These are phyloP conservation scores for Geophilus truncorum DNA, from an alignment of 2,888 invertebrate species.

Conservation along the genomic window DNA sequence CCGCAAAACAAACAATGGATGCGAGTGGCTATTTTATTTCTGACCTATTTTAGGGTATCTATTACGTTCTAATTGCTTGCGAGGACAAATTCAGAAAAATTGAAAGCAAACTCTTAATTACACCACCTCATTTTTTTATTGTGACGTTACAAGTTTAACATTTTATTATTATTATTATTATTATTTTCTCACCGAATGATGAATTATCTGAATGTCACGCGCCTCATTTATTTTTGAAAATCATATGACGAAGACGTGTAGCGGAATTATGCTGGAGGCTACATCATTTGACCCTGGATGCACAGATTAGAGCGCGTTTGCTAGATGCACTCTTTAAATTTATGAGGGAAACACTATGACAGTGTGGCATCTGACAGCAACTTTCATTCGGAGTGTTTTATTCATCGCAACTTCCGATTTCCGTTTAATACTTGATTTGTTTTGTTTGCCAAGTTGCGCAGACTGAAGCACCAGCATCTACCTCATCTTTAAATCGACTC, in stretches of 20 bases:
- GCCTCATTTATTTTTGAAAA: slow-evolving; percentile 8
- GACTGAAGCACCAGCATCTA: background rate
- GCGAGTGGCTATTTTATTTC: background rate
- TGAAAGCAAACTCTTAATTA: background rate
- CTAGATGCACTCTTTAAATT: background rate
- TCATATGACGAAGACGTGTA: background rate
- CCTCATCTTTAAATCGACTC: background rate
- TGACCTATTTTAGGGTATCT: background rate
- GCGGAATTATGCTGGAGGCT: slow-evolving; percentile 15
- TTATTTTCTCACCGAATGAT: background rate
- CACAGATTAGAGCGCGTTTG: background rate
- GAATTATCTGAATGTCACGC: background rate
- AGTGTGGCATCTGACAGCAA: background rate
- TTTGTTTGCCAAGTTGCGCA: background rate
- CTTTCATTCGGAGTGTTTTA: background rate
- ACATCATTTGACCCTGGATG: slow-evolving; percentile 9
- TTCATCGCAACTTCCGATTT: background rate
- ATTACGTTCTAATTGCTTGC: slow-evolving; percentile 1
- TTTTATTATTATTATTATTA: background rate
- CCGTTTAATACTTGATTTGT: background rate
- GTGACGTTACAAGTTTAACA: background rate
- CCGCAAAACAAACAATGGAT: background rate
- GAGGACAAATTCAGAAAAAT: background rate
- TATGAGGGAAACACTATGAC: background rate
- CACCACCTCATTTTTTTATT: background rate